phyloP scores from a whole-genome alignment of 2,113 vertebrate species.

The Oreochromis aureus region DNA sequence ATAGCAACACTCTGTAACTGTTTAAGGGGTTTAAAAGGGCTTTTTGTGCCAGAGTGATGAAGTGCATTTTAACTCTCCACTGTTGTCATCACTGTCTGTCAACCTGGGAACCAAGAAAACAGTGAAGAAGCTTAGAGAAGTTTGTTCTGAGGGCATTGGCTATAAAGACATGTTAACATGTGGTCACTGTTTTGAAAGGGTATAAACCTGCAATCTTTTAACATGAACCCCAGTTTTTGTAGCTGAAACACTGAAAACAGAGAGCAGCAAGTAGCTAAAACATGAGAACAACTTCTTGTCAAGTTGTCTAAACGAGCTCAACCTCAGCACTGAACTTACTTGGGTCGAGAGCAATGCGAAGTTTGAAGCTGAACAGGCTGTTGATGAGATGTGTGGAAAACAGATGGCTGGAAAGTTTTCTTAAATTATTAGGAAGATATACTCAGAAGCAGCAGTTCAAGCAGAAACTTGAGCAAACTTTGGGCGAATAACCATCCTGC shows the following conservation, averaged over 20 bases:
- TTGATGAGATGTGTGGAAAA: background rate
- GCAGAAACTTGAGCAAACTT: background rate
- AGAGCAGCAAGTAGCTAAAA: background rate
- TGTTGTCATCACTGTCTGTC: background rate
- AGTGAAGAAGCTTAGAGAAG: accelerated
- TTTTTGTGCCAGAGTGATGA: background rate
- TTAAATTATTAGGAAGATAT: background rate
- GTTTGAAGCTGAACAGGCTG: background rate
- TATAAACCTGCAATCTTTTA: background rate
- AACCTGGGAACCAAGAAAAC: background rate
- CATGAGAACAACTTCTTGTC: background rate
- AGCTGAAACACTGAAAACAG: background rate
- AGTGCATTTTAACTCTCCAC: background rate
- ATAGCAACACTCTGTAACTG: background rate
- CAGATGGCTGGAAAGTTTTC: background rate
- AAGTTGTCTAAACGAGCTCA: background rate
- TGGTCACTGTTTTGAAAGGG: background rate
- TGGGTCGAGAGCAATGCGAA: background rate
- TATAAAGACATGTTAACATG: background rate
- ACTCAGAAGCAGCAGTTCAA: background rate
- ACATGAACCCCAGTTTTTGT: background rate
- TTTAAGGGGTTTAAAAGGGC: background rate
- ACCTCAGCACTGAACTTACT: background rate
- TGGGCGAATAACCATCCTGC: background rate
- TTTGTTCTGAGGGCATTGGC: background rate